These are phyloP conservation scores for Paracanthobrama guichenoti DNA, from an alignment of 2,113 vertebrate genomes.

Conservation along the genomic window DNA sequence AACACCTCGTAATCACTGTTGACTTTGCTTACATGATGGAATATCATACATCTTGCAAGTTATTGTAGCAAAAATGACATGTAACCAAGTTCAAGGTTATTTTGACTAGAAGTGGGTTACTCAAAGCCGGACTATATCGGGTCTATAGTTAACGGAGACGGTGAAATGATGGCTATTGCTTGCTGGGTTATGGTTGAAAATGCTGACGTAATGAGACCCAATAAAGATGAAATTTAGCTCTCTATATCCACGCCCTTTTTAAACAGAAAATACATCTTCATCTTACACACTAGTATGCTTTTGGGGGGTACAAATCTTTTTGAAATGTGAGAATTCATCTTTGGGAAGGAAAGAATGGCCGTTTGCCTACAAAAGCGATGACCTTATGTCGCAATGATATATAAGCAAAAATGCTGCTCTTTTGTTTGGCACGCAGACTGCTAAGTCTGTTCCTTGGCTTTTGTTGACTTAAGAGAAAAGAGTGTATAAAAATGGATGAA, in stretches of 20 bases:
- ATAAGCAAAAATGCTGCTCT: slow-evolving; percentile 21
- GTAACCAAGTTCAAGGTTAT: no score
- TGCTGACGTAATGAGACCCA: slow-evolving; percentile 7
- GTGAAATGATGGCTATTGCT: no score
- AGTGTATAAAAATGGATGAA: slow-evolving; percentile 67
- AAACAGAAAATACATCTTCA: background rate
- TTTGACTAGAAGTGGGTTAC: no score
- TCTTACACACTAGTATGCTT: background rate
- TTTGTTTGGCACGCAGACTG: slow-evolving; percentile 27
- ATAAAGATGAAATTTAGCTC: background rate
- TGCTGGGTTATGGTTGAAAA: background rate
- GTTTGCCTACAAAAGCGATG: slow-evolving; percentile 28
- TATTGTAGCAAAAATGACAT: no score
- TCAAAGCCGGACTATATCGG: no score
- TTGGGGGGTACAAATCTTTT: slow-evolving; percentile 10
- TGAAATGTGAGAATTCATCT: slow-evolving; percentile 29
- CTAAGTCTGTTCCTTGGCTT: slow-evolving; percentile 30
- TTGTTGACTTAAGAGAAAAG: slow-evolving; percentile 62
- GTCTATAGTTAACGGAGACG: no score
- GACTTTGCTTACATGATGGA: no score
- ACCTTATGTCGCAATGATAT: slow-evolving; percentile 27
- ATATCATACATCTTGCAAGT: no score
- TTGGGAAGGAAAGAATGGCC: slow-evolving; percentile 5
- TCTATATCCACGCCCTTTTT: background rate
- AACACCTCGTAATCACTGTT: no score